Evolutionary conservation across 2,797 vertebrate species (phyloP).

Genomic region (Botia almorhae): DNA sequence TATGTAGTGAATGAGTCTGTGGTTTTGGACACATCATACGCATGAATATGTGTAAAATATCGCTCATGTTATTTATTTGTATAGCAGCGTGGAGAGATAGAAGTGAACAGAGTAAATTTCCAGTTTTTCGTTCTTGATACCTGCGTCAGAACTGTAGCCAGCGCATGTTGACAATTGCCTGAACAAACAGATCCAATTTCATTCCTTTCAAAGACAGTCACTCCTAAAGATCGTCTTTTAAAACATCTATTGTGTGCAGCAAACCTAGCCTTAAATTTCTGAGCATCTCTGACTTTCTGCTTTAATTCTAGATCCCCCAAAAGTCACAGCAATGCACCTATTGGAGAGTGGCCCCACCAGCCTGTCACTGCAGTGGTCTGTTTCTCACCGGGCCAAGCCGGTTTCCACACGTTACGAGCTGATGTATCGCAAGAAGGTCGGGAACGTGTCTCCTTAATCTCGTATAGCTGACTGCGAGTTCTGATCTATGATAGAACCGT

Average conservation of each 20-base stretch:
- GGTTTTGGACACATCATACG: not conserved
- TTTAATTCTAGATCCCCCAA: conserved; percentile 84
- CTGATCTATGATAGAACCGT: not conserved
- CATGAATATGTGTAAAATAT: not conserved
- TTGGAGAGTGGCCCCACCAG: conserved; percentile 81
- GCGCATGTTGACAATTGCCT: not conserved
- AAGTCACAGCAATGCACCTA: conserved; percentile 83
- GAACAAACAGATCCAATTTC: conserved; percentile 5
- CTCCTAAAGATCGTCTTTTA: no score
- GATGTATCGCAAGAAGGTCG: conserved; percentile 91
- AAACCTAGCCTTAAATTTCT: not conserved
- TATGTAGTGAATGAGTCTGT: not conserved
- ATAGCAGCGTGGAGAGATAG: not conserved
- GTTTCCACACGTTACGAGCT: conserved; percentile 86
- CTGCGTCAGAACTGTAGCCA: not conserved
- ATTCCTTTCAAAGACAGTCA: not conserved
- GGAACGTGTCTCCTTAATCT: conserved; percentile 15
- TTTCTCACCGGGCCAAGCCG: conserved; percentile 76
- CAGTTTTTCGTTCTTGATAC: not conserved
- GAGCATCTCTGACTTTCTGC: not conserved
- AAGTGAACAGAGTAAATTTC: not conserved
- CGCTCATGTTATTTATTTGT: not conserved
- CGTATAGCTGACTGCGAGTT: not conserved
- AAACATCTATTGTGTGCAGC: no score
- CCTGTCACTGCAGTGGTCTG: conserved; percentile 87